phyloP scores from a whole-genome alignment of 2,888 invertebrate species.

The Orchesellides sinensis region DNA sequence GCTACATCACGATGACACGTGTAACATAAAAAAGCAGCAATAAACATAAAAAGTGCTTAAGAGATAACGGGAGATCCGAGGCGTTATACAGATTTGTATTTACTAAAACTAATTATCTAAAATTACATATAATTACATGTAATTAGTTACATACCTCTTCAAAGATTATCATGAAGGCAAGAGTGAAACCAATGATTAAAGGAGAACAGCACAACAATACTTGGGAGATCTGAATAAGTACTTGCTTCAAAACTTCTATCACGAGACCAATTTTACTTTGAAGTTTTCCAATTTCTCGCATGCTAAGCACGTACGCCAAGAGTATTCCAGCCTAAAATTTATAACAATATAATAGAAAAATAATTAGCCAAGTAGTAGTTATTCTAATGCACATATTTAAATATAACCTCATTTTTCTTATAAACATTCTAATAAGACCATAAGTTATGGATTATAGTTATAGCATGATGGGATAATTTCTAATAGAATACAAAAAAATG shows the following conservation, averaged over 20 bases:
- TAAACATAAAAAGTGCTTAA: not conserved
- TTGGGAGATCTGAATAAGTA: slow-evolving; percentile 54
- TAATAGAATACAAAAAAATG: too few relatives aligned
- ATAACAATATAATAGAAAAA: not conserved
- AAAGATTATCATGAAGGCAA: slow-evolving; percentile 60
- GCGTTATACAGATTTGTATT: too few relatives aligned
- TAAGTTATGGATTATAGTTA: too few relatives aligned
- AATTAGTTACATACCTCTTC: slow-evolving; percentile 36
- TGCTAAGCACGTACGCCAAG: slow-evolving; percentile 58
- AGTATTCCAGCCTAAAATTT: slow-evolving; percentile 53
- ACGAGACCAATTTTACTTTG: slow-evolving; percentile 58
- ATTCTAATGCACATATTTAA: too few relatives aligned
- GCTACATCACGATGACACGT: slow-evolving; percentile 22
- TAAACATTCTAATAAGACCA: too few relatives aligned
- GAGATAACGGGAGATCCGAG: not conserved
- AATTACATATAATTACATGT: not conserved
- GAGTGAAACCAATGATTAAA: slow-evolving; percentile 57
- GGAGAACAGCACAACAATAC: slow-evolving; percentile 58
- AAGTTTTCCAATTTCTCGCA: slow-evolving; percentile 59
- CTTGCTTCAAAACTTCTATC: slow-evolving; percentile 58
- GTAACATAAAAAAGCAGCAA: slow-evolving; percentile 2
- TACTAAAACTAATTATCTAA: not conserved
- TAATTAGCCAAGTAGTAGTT: too few relatives aligned
- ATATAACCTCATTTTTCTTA: too few relatives aligned
- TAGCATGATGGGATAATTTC: too few relatives aligned